These are phyloP conservation scores for Tachysurus vachellii DNA, from an alignment of 2,113 vertebrate species.

Conservation along the genomic window DNA sequence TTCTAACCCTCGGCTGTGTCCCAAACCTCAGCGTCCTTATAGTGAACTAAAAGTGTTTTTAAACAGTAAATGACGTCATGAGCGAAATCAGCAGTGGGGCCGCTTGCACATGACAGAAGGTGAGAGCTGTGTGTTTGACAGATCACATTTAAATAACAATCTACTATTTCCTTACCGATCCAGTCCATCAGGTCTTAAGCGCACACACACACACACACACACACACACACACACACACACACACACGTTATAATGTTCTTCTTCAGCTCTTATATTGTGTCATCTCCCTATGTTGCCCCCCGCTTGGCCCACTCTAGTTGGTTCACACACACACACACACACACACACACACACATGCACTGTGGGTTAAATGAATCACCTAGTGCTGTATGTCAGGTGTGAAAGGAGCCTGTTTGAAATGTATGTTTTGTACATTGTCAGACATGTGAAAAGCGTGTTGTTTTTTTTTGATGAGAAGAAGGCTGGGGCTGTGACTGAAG, in stretches of 20 bases:
- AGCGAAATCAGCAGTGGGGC: constrained; percentile 11
- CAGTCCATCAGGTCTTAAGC: constrained; percentile 39
- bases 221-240: constrained; percentile 5
- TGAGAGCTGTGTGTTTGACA: constrained; percentile 72
- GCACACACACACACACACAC: constrained; percentile 2
- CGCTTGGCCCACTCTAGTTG: neutral
- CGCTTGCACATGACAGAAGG: constrained; percentile 3
- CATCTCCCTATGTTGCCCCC: constrained; percentile 21
- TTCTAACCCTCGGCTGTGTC: neutral
- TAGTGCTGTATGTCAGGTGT: constrained; percentile 80
- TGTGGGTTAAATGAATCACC: constrained; percentile 62
- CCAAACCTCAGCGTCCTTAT: neutral
- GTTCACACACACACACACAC: neutral
- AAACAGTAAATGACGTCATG: constrained; percentile 17
- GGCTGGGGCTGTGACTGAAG: constrained; percentile 79
- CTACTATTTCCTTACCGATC: constrained; percentile 2
- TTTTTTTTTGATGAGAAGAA: constrained; percentile 7
- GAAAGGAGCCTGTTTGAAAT: constrained; percentile 87
- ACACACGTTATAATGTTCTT: neutral
- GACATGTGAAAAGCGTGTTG: constrained; percentile 35
- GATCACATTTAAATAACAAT: constrained; percentile 48
- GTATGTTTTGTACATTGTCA: constrained; percentile 70
- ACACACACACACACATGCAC: constrained; percentile 27
- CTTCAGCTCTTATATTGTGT: constrained; percentile 9
- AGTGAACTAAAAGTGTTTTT: neutral